These are phyloP conservation scores for Toxonevra muliebris DNA, from an alignment of 2,888 invertebrate species.

Conservation along the genomic window DNA sequence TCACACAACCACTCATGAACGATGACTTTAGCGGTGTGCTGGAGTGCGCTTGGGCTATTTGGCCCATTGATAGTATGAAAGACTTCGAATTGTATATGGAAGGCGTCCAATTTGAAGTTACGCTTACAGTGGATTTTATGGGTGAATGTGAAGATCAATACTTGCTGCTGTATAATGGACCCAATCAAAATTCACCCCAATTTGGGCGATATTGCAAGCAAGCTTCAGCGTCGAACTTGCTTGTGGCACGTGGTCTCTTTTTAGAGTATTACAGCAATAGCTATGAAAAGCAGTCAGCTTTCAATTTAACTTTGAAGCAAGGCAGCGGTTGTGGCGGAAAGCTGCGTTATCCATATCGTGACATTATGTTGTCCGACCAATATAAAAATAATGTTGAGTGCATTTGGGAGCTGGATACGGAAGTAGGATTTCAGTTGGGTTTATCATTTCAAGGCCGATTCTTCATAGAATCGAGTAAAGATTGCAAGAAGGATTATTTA, in stretches of 20 bases:
- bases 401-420: slow-evolving; percentile 76
- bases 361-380: slow-evolving; percentile 53
- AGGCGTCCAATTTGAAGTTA: slow-evolving; percentile 65
- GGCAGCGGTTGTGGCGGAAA: slow-evolving; percentile 75
- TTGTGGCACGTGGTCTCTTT: slow-evolving; percentile 67
- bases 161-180: slow-evolving; percentile 68
- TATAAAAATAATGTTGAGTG: slow-evolving; percentile 84
- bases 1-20: slow-evolving; percentile 58
- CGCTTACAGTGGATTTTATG: slow-evolving; percentile 67
- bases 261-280: slow-evolving; percentile 75
- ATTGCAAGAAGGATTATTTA: slow-evolving; percentile 81
- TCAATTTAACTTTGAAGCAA: slow-evolving; percentile 61
- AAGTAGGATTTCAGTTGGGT: slow-evolving; percentile 74
- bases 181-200: slow-evolving; percentile 64
- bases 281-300: slow-evolving; percentile 47
- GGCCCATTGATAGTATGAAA: slow-evolving; percentile 48
- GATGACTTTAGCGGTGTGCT: slow-evolving; percentile 55
- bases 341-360: slow-evolving; percentile 60
- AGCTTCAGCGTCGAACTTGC: slow-evolving; percentile 41
- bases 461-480: slow-evolving; percentile 74
- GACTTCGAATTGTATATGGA: slow-evolving; percentile 36
- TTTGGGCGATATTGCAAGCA: slow-evolving; percentile 72
- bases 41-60: slow-evolving; percentile 80
- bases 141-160: slow-evolving; percentile 70
- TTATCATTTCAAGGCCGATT: slow-evolving; percentile 77